These are phyloP conservation scores for Pipistrellus pipistrellus DNA, from an alignment of 2,797 vertebrate species.

Conservation along the genomic window DNA sequence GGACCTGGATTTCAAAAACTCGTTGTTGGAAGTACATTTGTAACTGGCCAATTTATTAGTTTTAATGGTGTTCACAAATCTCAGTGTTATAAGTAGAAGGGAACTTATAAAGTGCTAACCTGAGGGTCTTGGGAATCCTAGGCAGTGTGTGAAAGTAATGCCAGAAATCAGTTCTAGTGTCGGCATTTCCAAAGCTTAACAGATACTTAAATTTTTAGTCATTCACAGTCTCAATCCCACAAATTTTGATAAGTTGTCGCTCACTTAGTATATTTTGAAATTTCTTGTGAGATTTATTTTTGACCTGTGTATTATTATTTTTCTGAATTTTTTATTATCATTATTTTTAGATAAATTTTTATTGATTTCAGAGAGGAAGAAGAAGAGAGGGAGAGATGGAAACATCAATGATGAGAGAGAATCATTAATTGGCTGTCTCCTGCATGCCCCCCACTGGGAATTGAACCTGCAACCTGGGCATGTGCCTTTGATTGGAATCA, in stretches of 20 bases:
- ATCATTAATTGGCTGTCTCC: too few species aligned
- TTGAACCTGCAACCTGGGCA: too few species aligned
- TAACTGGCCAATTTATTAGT: constrained; percentile 38
- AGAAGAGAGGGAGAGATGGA: too few species aligned
- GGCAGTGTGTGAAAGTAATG: constrained; percentile 70
- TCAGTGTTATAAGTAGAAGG: constrained; percentile 37
- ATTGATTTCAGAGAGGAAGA: background rate
- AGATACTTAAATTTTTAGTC: constrained; percentile 47
- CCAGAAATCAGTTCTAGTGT: constrained; percentile 47
- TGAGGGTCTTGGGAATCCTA: constrained; percentile 62
- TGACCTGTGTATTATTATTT: background rate
- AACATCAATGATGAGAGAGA: too few species aligned
- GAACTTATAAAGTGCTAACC: constrained; percentile 63
- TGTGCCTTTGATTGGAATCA: too few species aligned
- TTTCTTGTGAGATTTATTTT: background rate
- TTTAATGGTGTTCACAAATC: constrained; percentile 67
- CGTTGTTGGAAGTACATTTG: background rate
- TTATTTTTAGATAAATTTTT: background rate
- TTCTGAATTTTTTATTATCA: background rate
- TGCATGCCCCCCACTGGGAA: too few species aligned
- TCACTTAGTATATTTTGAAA: background rate
- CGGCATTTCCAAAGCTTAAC: constrained; percentile 58
- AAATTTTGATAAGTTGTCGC: background rate
- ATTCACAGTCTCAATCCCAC: background rate
- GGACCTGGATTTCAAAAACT: constrained; percentile 50